Conservation (phyloP, 1,140 invertebrate species). For the Drosophila yakuba region DNA sequence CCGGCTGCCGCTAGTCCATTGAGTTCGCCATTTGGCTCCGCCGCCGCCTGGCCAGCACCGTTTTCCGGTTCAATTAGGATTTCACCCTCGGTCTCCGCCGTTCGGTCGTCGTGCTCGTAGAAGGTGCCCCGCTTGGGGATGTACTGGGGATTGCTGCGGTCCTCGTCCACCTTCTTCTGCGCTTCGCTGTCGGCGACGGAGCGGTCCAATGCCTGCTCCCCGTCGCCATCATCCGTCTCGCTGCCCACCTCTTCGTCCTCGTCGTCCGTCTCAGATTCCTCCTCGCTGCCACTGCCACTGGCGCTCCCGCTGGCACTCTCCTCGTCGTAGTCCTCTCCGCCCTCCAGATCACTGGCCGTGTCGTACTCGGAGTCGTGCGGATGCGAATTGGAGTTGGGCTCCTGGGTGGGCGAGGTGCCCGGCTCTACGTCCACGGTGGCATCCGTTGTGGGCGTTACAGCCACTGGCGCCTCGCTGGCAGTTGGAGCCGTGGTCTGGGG, state of each 20-base stretch:
- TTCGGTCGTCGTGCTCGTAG: constrained; percentile 97
- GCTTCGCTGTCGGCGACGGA: constrained; percentile 85
- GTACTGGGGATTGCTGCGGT: constrained; percentile 97
- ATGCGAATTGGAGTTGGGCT: constrained; percentile 72
- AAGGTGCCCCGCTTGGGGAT: constrained; percentile 98
- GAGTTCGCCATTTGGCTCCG: constrained; percentile 36
- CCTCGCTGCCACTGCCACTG: constrained; percentile 83
- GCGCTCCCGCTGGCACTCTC: constrained; percentile 74
- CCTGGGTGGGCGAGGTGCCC: constrained; percentile 77
- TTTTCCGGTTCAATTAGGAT: constrained; percentile 38
- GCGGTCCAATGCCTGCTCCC: constrained; percentile 85
- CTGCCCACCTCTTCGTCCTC: constrained; percentile 85
- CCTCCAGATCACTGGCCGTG: constrained; percentile 80
- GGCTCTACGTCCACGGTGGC: constrained; percentile 27
- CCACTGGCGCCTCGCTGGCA: constrained; percentile 34
- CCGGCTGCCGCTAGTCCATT: constrained; percentile 58
- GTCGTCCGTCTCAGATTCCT: constrained; percentile 65
- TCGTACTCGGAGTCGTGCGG: constrained; percentile 83
- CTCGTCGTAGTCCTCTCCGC: constrained; percentile 84
- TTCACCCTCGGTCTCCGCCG: constrained; percentile 87
- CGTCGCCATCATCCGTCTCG: constrained; percentile 85
- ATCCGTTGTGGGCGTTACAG: constrained; percentile 10
- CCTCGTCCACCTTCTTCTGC: constrained; percentile 94
- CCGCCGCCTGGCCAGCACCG: constrained; percentile 20
- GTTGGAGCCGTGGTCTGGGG: constrained; percentile 50